Base-by-base conservation (phyloP, 2,888 invertebrate species). In the Seira sanloemensis region DNA sequence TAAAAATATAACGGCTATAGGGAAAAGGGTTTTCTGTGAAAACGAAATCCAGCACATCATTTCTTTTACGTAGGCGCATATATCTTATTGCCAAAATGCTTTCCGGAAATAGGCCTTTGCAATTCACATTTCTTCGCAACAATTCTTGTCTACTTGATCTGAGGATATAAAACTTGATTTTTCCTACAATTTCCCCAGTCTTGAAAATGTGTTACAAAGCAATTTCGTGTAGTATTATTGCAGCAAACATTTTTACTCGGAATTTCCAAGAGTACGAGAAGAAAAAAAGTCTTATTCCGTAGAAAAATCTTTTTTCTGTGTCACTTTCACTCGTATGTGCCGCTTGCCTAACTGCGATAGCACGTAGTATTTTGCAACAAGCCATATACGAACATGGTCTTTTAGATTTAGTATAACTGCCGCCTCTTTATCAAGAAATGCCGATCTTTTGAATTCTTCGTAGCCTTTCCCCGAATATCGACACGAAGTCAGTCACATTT, bases 51-150 rank as follows among this genome's bases (percentile, higher is more conserved):
- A 4, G 37, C 37, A 37, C 12, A 37, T 37, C 37, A 37, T 37
- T n/a, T 7, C 37, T 7, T 4, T 7, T 37, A 37, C 5, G 12
- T 37, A 37, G 37, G 12, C 12, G 37, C 37, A 37, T 37, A 25
- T 27, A 12, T n/a, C 18, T 66, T 26, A 19, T 27, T 5, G 73
- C 19, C 24, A 54, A n/a, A 73, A 73, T 58, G 21, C 7, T 23
- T 73, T 73, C 50, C 58, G 73, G 58, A 73, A 73, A n/a, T 58
- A 12, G 37, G 25, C 54, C 50, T 73, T 54, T 73, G 54, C 54
- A 73, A 73, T 71, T 54, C 73, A n/a, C 73, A 73, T 73, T 73
- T 73, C 18, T 73, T 37, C 12, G 5, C 37, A 37, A 37, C 37
- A 37, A 37, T 37, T 37, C 37, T n/a, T 37, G 37, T 37, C 37